phyloP scores from a whole-genome alignment of 2,113 vertebrate genomes.

The Oxyruncus cristatus region DNA sequence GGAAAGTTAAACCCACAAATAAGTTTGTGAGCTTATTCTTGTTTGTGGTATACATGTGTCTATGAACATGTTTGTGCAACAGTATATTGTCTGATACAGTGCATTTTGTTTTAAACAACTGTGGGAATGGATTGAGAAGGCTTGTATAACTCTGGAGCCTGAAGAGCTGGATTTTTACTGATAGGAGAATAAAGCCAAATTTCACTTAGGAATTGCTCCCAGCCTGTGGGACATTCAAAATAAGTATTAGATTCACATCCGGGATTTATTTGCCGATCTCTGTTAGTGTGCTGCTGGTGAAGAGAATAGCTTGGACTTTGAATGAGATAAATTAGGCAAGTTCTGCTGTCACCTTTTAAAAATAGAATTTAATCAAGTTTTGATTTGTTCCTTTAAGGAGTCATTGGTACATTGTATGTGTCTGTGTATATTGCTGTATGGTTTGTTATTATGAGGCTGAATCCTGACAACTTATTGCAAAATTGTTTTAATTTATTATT shows the following conservation, averaged over 20 bases:
- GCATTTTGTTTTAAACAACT: neutral
- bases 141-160: neutral
- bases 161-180: neutral
- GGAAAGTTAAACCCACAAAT: neutral
- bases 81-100: neutral
- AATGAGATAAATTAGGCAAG: conserved; percentile 20
- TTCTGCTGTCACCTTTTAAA: conserved; percentile 43
- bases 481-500: conserved; percentile 59
- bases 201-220: neutral
- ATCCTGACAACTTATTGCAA: conserved; percentile 29
- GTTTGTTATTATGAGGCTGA: conserved; percentile 37
- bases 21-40: neutral
- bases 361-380: conserved; percentile 40
- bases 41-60: neutral
- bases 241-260: neutral
- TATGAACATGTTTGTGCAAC: neutral
- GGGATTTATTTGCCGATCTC: neutral
- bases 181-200: neutral
- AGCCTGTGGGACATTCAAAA: neutral
- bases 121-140: neutral
- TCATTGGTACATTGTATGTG: neutral
- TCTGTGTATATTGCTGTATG: conserved; percentile 1
- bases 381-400: conserved; percentile 39
- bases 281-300: neutral
- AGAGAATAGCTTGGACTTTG: neutral